Conservation (phyloP, 2,113 vertebrate genomes). For the Acanthisitta chloris region DNA sequence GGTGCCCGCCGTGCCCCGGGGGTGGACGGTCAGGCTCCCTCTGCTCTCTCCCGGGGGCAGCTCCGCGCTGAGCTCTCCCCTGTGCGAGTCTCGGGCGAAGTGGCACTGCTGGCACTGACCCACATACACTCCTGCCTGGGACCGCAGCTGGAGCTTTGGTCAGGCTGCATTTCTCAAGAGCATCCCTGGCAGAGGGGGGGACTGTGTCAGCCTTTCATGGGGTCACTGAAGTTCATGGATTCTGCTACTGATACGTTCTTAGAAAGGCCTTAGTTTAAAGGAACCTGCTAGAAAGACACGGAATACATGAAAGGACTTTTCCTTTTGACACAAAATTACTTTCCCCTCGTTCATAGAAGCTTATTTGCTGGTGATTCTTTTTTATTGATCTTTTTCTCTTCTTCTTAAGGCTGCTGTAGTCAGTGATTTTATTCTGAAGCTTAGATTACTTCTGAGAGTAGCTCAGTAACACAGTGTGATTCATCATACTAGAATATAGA, state of each 20-base stretch:
- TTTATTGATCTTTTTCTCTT: background rate
- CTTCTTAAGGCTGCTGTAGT: background rate
- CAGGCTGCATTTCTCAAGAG: background rate
- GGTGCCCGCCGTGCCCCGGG: fast-evolving
- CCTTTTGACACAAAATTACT: background rate
- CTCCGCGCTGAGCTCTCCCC: background rate
- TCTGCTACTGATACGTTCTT: background rate
- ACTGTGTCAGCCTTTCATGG: background rate
- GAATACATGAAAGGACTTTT: background rate
- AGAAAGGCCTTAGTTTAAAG: background rate
- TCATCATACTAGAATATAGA: background rate
- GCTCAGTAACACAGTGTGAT: background rate
- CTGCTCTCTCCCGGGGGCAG: background rate
- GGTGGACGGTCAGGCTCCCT: background rate
- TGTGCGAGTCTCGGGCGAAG: fast-evolving
- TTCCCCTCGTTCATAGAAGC: background rate
- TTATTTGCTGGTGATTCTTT: background rate
- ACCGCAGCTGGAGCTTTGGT: background rate
- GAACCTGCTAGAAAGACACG: background rate
- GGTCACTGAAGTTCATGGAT: fast-evolving
- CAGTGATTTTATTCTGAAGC: constrained; percentile 12
- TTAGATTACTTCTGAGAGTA: background rate
- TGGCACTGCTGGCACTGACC: background rate
- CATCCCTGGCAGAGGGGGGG: background rate
- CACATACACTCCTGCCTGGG: fast-evolving